phyloP scores from a whole-genome alignment of 2,797 vertebrate genomes.

The Phalanger gymnotis region DNA sequence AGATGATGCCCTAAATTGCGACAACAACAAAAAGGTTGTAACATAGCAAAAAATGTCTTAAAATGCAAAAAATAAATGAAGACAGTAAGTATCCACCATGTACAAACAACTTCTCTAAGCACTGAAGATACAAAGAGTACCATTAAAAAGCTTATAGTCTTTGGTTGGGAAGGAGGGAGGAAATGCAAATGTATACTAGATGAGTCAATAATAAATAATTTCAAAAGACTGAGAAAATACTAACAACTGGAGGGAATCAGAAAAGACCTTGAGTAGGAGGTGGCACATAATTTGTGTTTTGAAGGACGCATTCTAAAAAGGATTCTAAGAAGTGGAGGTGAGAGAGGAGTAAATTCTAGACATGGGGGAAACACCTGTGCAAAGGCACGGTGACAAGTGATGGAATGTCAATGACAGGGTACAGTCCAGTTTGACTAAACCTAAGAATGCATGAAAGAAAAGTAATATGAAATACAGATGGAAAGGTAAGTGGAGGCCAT shows the following conservation, averaged over 20 bases:
- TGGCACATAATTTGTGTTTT: not conserved
- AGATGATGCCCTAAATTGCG: slow-evolving; percentile 94
- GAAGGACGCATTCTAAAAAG: not conserved
- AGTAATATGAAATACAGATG: not conserved
- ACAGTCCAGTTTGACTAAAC: not conserved
- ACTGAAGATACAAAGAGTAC: not conserved
- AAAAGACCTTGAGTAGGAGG: not conserved
- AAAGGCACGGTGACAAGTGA: not conserved
- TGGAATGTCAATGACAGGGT: not conserved
- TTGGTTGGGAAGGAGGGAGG: not conserved
- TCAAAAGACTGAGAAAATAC: not conserved
- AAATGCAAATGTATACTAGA: not conserved
- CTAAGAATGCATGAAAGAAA: not conserved
- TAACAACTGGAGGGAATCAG: too few relatives aligned
- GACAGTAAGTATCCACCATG: not conserved
- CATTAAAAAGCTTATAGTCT: not conserved
- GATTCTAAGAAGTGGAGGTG: too few relatives aligned
- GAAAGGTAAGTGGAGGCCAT: not conserved
- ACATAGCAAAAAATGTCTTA: not conserved
- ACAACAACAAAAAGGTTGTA: not conserved
- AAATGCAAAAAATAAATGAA: not conserved
- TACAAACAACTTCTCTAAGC: not conserved
- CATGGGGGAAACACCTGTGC: not conserved
- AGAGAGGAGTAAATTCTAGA: not conserved
- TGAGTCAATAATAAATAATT: not conserved